phyloP scores from a whole-genome alignment of 2,797 vertebrate species.

The Crenichthys baileyi region DNA sequence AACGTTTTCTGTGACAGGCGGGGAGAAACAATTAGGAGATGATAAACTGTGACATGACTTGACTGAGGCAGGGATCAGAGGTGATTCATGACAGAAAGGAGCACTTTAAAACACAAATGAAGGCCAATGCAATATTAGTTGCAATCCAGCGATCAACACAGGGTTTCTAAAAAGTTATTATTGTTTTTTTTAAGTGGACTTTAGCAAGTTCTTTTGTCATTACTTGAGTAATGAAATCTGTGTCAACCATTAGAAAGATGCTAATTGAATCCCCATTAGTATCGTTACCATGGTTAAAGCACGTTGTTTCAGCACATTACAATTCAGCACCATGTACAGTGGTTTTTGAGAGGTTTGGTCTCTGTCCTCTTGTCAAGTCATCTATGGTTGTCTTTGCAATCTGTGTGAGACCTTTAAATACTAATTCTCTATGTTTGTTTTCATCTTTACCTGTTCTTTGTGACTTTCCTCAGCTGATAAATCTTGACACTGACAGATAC shows the following conservation, averaged over 20 bases:
- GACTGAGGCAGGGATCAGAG: too few species aligned
- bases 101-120: neutral
- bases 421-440: neutral
- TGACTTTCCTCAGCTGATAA: neutral
- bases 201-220: neutral
- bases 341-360: neutral
- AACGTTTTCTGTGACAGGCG: too few species aligned
- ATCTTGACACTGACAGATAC: neutral
- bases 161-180: neutral
- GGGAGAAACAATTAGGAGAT: too few species aligned
- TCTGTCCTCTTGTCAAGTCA: conserved; percentile 6
- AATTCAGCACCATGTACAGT: conserved; percentile 8
- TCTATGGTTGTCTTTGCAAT: neutral
- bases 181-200: neutral
- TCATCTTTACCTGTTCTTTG: neutral
- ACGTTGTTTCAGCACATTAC: conserved; percentile 1
- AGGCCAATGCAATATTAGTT: neutral
- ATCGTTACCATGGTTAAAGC: conserved; percentile 9
- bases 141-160: neutral
- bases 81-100: too few species aligned
- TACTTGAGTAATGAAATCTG: neutral
- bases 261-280: conserved; percentile 6
- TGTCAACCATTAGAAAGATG: neutral
- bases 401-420: neutral
- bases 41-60: too few species aligned